These are phyloP conservation scores for Melierax canorus DNA, from an alignment of 2,113 vertebrate species.

Conservation along the genomic window DNA sequence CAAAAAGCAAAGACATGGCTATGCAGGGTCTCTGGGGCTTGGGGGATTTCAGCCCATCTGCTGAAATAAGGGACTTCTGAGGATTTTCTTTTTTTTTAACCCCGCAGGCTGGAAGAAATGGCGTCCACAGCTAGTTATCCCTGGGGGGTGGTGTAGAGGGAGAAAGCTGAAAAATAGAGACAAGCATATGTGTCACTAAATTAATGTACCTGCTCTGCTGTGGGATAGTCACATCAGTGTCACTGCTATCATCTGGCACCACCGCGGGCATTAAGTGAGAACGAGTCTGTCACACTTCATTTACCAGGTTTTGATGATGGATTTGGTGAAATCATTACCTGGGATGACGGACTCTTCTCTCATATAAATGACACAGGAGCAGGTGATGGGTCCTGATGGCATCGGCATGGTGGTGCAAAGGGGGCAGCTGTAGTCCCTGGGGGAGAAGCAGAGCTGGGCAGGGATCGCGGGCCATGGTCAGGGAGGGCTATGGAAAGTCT, in stretches of 20 bases:
- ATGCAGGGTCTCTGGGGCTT: not conserved
- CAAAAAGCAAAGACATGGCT: not conserved
- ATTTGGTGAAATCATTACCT: constrained; percentile 1
- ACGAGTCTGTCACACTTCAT: constrained; percentile 49
- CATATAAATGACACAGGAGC: not conserved
- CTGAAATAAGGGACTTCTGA: constrained; percentile 5
- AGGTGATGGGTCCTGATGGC: not conserved
- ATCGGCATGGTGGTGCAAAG: not conserved
- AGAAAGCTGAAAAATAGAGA: not conserved
- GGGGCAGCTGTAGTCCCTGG: not conserved
- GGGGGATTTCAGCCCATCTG: not conserved
- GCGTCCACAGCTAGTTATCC: not conserved
- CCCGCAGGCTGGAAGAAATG: not conserved
- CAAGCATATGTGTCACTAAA: constrained; percentile 23
- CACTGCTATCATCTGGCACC: constrained; percentile 37
- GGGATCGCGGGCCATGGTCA: not conserved
- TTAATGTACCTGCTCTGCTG: constrained; percentile 25
- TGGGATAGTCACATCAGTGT: constrained; percentile 21
- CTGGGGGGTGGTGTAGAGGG: not conserved
- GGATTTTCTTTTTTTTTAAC: not conserved
- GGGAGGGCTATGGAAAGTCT: not conserved
- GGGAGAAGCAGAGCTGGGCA: not conserved
- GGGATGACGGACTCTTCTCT: constrained; percentile 15
- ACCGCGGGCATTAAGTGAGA: not conserved
- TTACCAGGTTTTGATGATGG: constrained; percentile 46